phyloP scores from a whole-genome alignment of 2,797 vertebrate species.

The Rhodeus uyekii region DNA sequence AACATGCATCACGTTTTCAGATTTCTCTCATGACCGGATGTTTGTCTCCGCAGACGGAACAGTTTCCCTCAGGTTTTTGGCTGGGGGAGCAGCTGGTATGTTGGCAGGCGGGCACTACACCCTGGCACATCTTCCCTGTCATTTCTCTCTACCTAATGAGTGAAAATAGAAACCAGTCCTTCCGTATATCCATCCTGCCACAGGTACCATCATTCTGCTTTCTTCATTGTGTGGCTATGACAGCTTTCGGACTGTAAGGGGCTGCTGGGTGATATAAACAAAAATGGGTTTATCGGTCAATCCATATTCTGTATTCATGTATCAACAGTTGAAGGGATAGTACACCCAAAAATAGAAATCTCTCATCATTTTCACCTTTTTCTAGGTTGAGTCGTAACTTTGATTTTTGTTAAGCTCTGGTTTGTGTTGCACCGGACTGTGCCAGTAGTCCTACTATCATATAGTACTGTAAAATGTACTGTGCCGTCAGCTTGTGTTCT shows the following conservation, averaged over 20 bases:
- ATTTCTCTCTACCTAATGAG: conserved; percentile 98
- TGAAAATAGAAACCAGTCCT: conserved; percentile 95
- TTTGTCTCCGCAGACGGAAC: conserved; percentile 85
- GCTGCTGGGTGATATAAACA: not conserved
- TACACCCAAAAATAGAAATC: not conserved
- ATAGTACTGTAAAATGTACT: not conserved
- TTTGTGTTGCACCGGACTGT: no score
- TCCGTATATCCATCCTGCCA: conserved; percentile 96
- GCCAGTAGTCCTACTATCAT: not conserved
- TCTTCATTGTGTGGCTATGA: not conserved
- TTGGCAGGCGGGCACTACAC: conserved; percentile 95
- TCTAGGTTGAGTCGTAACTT: not conserved
- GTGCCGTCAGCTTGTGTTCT: not conserved
- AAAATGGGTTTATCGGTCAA: not conserved
- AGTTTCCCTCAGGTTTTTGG: conserved; percentile 97
- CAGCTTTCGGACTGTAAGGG: not conserved
- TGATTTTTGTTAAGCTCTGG: no score
- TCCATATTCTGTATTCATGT: not conserved
- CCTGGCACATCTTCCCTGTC: conserved; percentile 97
- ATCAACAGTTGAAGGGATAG: not conserved
- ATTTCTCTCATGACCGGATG: not conserved
- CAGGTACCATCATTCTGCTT: conserved; percentile 79
- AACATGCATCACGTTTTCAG: not conserved
- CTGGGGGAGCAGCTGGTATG: conserved; percentile 97
- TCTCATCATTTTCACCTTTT: not conserved